Base-by-base conservation (phyloP, 1,140 invertebrate genomes). In the Zaprionus tsacasi region DNA sequence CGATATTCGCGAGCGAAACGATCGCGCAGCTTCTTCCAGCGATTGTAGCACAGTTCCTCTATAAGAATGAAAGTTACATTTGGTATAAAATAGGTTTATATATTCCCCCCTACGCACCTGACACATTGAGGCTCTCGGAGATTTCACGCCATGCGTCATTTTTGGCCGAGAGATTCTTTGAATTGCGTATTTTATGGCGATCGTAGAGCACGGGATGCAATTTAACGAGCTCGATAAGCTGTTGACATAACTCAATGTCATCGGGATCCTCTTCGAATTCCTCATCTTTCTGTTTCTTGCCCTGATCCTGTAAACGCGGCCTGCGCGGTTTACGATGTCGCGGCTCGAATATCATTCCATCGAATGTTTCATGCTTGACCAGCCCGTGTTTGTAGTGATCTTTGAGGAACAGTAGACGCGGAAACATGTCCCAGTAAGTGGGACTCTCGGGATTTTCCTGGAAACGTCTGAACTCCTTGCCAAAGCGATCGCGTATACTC, bases 401-500 rank as follows among this genome's bases (percentile, higher is more conserved):
- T 35, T 87, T 91, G 0, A 92, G 71, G 15, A 92, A 92, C 4
- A 91, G 60, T 57, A 92, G 60, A 1, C 81, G 78, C 6, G 80
- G 87, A 48, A 92, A 92, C 70, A 92, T 89, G 21, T 91, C 91
- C 91, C 91, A 92, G 48, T 82, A 85, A 3, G 83, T 91, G 10
- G 81, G 74, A 7, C 76, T 88, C 5, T 82, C 73, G 0, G 90
- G 82, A 12, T 78, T 64, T 33, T 88, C 83, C 56, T 91, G 91
- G 30, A 89, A 81, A 0, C 91, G 77, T 0, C 91, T 69, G 33
- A 88, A 91, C 25, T 91, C 91, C 35, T 91, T 91, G 8, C 86
- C 91, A 61, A 91, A 92, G 0, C 91, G 75, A 63, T 92, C 91
- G 0, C 91, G 67, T 30, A 92, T 76, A 40, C 87, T 91, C 57